Evolutionary conservation across 2,113 vertebrate species (phyloP).

Genomic region (Cyprinus carpio): DNA sequence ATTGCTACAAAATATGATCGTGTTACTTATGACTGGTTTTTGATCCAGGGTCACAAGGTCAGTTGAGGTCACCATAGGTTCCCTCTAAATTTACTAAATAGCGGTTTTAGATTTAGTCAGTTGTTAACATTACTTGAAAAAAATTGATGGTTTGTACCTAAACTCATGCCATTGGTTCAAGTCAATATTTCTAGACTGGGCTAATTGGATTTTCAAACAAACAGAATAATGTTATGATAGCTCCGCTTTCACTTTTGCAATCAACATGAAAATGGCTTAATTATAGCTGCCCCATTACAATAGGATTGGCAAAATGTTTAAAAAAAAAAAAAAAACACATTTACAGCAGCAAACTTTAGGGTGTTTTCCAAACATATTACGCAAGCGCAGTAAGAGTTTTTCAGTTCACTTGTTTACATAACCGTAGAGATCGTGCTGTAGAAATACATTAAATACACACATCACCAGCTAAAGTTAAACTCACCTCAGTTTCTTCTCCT

Average conservation of each 20-base stretch:
- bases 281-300: neutral
- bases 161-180: neutral
- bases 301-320: too few species aligned
- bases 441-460: neutral
- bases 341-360: neutral
- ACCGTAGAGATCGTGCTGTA: neutral
- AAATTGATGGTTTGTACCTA: neutral
- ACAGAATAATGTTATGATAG: neutral
- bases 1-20: too few species aligned
- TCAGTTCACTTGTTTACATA: neutral
- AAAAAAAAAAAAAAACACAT: neutral
- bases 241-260: neutral
- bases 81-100: neutral
- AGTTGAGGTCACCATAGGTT: neutral
- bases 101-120: neutral
- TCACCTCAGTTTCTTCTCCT: slow-evolving; percentile 21
- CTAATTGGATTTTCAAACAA: neutral
- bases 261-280: neutral
- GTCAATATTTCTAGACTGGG: neutral
- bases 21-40: too few species aligned
- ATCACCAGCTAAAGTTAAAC: neutral
- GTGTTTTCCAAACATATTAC: neutral
- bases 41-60: neutral
- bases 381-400: neutral
- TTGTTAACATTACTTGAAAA: neutral